Evolutionary conservation across 1,140 invertebrate species (phyloP), one percentile per base, ranked within the genome.

Genomic region (Zaprionus africanus): DNA sequence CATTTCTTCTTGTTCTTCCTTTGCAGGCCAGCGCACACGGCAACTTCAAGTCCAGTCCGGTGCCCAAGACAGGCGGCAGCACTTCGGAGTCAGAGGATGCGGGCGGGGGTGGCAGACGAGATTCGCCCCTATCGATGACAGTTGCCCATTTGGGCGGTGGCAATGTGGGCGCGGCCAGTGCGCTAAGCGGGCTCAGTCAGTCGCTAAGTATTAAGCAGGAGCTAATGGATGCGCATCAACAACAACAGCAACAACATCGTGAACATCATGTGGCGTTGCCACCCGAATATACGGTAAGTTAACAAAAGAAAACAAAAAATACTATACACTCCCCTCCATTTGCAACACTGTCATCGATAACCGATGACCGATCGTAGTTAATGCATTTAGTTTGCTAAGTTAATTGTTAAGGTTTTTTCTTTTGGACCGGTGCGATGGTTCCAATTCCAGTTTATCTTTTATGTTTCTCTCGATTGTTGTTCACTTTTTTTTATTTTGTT

Each of bases 191-290:
- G 17, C 85, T 92, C 93, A 78, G 94, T 94, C 91, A 93, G 76
- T 94, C 94, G 90, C 92, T 94, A 86, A 92, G 94, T 85, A 95
- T 95, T 93, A 95, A 95, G 92, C 95, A 95, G 93, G 95, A 95
- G 88, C 90, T 94, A 90, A 86, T 92, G 64, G 92, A 93, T 68
- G 91, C 91, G 57, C 90, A 92, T 72, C 80, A 86, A 65, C 79
- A 79, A 26, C 86, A 86, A 43, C 88, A 91, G 38, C 91, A 92
- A 53, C 91, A 91, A 57, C 90, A 92, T 73, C 90, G 87, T n/a
- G 91, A 92, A 53, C 91, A 92, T 59, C 92, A 92, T 61, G 88
- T 92, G 43, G 82, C 66, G 13, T 74, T 92, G 78, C 85, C 88
- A 22, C 85, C 91, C 36, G 92, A 93, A 69, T 91, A 92, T 68